phyloP scores from a whole-genome alignment of 2,797 vertebrate species.

The Alca torda region DNA sequence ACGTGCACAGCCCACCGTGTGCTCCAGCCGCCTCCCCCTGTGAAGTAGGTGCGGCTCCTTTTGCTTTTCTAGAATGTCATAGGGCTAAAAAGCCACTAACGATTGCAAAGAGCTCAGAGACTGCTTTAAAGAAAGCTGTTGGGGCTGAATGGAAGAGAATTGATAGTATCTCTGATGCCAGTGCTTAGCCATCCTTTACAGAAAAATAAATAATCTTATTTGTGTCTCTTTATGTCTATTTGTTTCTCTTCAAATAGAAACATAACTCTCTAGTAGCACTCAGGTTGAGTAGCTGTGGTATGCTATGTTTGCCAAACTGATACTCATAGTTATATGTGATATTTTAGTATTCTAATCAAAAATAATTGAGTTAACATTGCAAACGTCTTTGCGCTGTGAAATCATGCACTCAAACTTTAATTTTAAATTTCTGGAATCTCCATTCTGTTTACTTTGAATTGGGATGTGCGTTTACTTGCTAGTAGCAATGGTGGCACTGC shows the following conservation, averaged over 20 bases:
- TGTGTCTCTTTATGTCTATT: neutral
- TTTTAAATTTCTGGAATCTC: neutral
- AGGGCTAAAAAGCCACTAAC: neutral
- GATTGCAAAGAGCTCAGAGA: neutral
- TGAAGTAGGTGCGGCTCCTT: neutral
- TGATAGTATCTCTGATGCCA: neutral
- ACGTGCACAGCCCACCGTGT: neutral
- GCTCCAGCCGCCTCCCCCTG: neutral
- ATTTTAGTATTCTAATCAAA: neutral
- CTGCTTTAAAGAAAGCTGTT: neutral
- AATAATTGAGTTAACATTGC: neutral
- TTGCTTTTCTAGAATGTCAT: neutral
- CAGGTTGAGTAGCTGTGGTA: neutral
- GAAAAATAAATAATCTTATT: neutral
- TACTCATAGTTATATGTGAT: neutral
- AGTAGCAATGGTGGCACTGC: neutral
- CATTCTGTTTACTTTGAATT: neutral
- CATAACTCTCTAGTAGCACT: neutral
- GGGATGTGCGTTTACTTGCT: neutral
- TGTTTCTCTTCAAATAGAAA: neutral
- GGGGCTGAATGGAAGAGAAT: neutral
- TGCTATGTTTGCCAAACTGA: neutral
- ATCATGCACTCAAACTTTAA: neutral
- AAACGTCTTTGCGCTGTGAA: accelerated
- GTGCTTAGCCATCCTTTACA: neutral